Conservation (phyloP, 1,140 invertebrate species). For the Drosophila sproati region DNA sequence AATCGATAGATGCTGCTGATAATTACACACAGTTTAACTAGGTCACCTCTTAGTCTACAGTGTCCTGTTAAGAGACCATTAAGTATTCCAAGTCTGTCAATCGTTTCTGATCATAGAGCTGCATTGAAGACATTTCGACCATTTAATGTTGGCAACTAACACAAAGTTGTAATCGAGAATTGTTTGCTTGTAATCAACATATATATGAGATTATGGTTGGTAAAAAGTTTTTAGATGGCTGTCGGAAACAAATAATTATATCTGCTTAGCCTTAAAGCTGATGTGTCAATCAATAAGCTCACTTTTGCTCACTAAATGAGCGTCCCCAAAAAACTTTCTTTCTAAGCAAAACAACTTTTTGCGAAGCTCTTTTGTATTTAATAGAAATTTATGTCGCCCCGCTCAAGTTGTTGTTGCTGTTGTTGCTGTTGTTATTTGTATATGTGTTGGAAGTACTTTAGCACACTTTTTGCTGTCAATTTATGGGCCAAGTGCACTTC, state of each 20-base stretch:
- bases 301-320: slow-evolving; percentile 1
- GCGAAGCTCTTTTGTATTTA: slow-evolving; percentile 72
- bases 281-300: slow-evolving; percentile 38
- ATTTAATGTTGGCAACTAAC: too few relatives aligned
- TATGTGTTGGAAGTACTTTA: slow-evolving; percentile 61
- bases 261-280: slow-evolving; percentile 9
- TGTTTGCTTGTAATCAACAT: slow-evolving; percentile 59
- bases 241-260: slow-evolving; percentile 3
- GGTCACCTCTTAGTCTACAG: too few relatives aligned
- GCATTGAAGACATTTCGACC: too few relatives aligned
- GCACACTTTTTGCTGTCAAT: slow-evolving; percentile 69
- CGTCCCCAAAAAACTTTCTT: slow-evolving; percentile 51
- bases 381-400: slow-evolving; percentile 65
- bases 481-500: slow-evolving; percentile 50
- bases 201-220: slow-evolving; percentile 48
- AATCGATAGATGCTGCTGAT: too few relatives aligned
- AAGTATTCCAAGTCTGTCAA: too few relatives aligned
- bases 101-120: too few relatives aligned
- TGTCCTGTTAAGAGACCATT: too few relatives aligned
- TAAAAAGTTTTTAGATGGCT: slow-evolving; percentile 39
- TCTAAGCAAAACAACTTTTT: slow-evolving; percentile 53
- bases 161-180: too few relatives aligned
- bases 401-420: slow-evolving; percentile 16
- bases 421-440: slow-evolving; percentile 4
- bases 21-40: too few relatives aligned